Conservation (phyloP, 2,888 invertebrate species). For the Polydesmus complanatus region DNA sequence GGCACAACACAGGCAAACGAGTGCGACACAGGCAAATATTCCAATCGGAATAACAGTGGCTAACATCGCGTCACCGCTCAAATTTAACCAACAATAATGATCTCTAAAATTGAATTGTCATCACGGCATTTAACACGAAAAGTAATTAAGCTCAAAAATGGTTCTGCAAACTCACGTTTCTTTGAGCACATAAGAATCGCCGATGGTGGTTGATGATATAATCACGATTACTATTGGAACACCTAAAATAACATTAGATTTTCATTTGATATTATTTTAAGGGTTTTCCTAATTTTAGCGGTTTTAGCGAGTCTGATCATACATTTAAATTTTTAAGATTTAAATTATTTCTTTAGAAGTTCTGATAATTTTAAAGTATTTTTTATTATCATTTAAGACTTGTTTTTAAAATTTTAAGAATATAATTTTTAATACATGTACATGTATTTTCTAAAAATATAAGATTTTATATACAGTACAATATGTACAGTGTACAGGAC, state of each 20-base stretch:
- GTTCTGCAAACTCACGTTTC: background rate
- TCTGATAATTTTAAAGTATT: too few species aligned
- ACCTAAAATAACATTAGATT: background rate
- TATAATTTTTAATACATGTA: too few species aligned
- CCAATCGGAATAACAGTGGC: constrained; percentile 15
- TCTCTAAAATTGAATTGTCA: background rate
- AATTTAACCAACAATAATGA: constrained; percentile 11
- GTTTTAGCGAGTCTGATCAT: background rate
- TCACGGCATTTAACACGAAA: background rate
- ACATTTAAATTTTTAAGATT: too few species aligned
- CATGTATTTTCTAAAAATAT: too few species aligned
- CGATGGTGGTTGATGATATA: constrained; percentile 1
- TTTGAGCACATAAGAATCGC: background rate
- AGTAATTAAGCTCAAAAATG: background rate
- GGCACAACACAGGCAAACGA: constrained; percentile 8
- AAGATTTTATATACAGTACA: too few species aligned
- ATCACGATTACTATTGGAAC: constrained; percentile 3
- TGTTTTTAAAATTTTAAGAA: too few species aligned
- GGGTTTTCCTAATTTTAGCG: background rate
- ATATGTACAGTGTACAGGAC: too few species aligned
- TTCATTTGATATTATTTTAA: background rate
- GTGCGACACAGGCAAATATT: constrained; percentile 7
- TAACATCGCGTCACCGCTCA: constrained; percentile 9
- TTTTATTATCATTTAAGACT: too few species aligned
- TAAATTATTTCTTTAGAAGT: too few species aligned